Conservation (phyloP, 1,140 invertebrate genomes). For the Chrysoperla carnea region DNA sequence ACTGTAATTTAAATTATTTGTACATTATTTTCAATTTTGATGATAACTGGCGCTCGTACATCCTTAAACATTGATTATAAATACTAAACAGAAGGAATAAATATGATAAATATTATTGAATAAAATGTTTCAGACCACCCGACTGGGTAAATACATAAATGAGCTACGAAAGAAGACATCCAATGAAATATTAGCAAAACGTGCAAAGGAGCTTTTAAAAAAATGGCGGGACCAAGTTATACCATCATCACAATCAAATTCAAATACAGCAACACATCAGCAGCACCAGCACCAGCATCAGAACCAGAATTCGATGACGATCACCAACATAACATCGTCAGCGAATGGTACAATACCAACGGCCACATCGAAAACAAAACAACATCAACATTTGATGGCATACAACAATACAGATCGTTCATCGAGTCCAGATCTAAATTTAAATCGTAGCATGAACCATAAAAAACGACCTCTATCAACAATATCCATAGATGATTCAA, state of each 20-base stretch:
- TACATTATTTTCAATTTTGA: too few species aligned
- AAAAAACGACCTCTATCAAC: conserved; percentile 2
- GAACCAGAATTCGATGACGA: conserved; percentile 14
- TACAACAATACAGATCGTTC: background rate
- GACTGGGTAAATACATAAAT: conserved; percentile 88
- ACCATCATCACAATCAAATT: conserved; percentile 27
- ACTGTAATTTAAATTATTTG: too few species aligned
- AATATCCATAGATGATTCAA: conserved; percentile 19
- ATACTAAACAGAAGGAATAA: too few species aligned
- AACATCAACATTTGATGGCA: background rate
- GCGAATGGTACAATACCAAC: background rate
- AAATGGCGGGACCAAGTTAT: conserved; percentile 74
- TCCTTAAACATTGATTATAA: too few species aligned
- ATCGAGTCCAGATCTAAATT: background rate
- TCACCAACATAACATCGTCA: conserved; percentile 6
- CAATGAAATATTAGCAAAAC: conserved; percentile 63
- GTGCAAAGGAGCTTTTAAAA: conserved; percentile 79
- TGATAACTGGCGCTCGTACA: too few species aligned
- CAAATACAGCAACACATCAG: conserved; percentile 9
- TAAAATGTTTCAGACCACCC: conserved; percentile 38
- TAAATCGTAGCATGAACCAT: background rate
- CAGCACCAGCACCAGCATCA: conserved; percentile 18
- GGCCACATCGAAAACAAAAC: background rate
- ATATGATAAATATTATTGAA: too few species aligned
- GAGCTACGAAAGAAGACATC: conserved; percentile 70